phyloP scores from a whole-genome alignment of 2,888 invertebrate species.

The Lochmaea capreae region DNA sequence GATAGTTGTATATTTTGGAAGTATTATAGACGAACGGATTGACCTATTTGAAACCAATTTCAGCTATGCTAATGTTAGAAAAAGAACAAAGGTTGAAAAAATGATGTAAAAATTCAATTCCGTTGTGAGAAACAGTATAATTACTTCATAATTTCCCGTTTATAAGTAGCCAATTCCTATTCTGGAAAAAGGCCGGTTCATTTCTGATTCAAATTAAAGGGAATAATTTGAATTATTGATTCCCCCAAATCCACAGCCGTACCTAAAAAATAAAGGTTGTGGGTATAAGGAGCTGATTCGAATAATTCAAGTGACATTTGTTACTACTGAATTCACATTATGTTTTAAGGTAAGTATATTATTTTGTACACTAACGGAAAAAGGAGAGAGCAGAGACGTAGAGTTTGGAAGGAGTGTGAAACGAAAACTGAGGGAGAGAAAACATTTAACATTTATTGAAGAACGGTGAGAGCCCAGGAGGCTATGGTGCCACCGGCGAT shows the following conservation, averaged over 20 bases:
- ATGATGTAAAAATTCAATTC: conserved; percentile 20
- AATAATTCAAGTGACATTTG: background rate
- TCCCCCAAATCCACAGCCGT: background rate
- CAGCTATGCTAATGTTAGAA: background rate
- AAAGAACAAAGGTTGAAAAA: background rate
- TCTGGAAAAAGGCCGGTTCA: conserved; percentile 28
- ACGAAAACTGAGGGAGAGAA: no score
- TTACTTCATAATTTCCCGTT: conserved; percentile 36
- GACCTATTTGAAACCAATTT: conserved; percentile 1
- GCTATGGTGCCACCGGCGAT: no score
- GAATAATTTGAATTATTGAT: conserved; percentile 41
- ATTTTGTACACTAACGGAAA: no score
- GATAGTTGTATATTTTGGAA: no score
- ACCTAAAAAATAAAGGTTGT: background rate
- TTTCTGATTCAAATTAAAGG: conserved; percentile 38
- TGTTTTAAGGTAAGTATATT: no score
- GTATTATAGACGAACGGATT: no score
- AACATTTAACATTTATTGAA: no score
- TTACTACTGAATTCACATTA: no score
- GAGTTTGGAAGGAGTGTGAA: no score
- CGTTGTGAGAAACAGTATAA: conserved; percentile 26
- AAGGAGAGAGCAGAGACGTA: no score
- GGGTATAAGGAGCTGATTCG: background rate
- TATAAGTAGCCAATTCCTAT: conserved; percentile 36
- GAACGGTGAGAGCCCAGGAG: no score